These are phyloP conservation scores for Drosophila monieri DNA, from an alignment of 2,888 invertebrate species.

Conservation along the genomic window DNA sequence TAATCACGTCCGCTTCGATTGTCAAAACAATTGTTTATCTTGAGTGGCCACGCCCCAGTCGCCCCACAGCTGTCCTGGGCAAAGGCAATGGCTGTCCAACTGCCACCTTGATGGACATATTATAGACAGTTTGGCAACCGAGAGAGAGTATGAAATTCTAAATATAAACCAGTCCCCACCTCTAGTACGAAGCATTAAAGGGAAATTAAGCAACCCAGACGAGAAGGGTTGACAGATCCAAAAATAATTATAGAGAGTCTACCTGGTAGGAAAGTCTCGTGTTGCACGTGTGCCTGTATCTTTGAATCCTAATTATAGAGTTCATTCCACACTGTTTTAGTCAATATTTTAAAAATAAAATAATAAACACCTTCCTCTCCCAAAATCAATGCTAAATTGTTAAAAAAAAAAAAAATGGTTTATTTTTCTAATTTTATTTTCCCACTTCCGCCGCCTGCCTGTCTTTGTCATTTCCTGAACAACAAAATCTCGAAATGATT, in stretches of 20 bases:
- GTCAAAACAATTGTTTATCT: slow-evolving; percentile 33
- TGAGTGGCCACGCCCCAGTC: background rate
- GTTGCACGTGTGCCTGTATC: slow-evolving; percentile 31
- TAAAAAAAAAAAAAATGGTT: slow-evolving; percentile 9
- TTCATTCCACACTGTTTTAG: too few relatives aligned
- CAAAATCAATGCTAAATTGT: slow-evolving; percentile 9
- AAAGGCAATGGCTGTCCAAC: slow-evolving; percentile 43
- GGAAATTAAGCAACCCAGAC: slow-evolving; percentile 38
- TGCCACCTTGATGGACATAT: slow-evolving; percentile 45
- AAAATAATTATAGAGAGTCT: slow-evolving; percentile 42
- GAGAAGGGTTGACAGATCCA: slow-evolving; percentile 39
- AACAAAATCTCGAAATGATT: slow-evolving; percentile 21
- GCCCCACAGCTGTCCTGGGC: slow-evolving; percentile 16
- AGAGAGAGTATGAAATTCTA: slow-evolving; percentile 28
- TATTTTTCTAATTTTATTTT: slow-evolving; percentile 35
- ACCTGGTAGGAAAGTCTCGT: slow-evolving; percentile 38
- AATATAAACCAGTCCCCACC: slow-evolving; percentile 36
- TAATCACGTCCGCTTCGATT: slow-evolving; percentile 34
- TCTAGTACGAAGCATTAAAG: slow-evolving; percentile 16
- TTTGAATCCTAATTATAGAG: slow-evolving; percentile 11
- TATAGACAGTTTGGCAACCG: slow-evolving; percentile 47
- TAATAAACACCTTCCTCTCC: slow-evolving; percentile 13
- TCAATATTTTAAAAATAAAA: slow-evolving; percentile 5
- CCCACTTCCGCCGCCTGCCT: slow-evolving; percentile 27
- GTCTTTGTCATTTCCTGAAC: slow-evolving; percentile 30